These are phyloP conservation scores for Gymnothorax javanicus DNA, from an alignment of 2,797 vertebrate species.

Conservation along the genomic window DNA sequence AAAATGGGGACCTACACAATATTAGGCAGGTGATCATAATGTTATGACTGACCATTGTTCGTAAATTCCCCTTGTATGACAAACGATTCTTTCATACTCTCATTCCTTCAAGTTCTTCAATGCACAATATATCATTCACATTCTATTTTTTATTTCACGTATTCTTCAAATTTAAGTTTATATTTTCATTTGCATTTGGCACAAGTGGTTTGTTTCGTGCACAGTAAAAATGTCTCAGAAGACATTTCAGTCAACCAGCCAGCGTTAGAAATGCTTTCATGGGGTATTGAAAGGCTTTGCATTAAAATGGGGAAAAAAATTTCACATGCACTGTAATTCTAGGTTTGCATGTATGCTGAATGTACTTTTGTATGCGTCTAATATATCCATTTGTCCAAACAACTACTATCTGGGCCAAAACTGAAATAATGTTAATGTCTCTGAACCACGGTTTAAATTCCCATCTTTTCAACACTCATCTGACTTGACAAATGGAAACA, in stretches of 20 bases:
- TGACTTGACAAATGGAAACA: not conserved
- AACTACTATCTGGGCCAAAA: not conserved
- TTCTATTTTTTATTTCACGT: not conserved
- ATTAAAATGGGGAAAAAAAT: not conserved
- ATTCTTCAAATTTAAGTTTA: not conserved
- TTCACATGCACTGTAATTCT: not conserved
- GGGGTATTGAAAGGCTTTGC: not conserved
- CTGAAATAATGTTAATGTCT: not conserved
- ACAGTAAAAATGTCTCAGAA: not conserved
- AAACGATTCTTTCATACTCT: not conserved
- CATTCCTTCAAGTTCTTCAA: not conserved
- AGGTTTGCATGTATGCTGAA: not conserved
- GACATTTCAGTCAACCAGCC: not conserved
- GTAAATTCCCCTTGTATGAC: not conserved
- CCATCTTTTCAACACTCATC: not conserved
- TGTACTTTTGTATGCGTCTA: not conserved
- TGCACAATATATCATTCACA: not conserved
- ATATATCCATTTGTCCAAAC: not conserved
- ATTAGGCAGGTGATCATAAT: too few relatives aligned
- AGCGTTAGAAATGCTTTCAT: not conserved
- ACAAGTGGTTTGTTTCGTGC: not conserved
- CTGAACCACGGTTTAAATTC: not conserved
- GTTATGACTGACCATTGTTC: too few relatives aligned
- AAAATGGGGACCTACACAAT: too few relatives aligned
- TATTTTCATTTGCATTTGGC: not conserved